These are phyloP conservation scores for Brachionus paranguensis DNA, from an alignment of 1,140 invertebrate species.

Conservation along the genomic window DNA sequence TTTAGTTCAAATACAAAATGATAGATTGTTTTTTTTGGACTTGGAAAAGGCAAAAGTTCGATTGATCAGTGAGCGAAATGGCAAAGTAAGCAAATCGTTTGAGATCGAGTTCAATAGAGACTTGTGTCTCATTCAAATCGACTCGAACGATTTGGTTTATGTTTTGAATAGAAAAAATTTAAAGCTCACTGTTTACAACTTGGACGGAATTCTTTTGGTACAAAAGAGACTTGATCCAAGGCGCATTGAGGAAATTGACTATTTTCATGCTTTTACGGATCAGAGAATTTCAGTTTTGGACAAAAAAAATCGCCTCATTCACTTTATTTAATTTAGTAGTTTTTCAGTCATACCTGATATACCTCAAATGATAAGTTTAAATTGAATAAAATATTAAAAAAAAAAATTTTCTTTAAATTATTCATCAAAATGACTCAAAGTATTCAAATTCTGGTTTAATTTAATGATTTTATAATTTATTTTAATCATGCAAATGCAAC, in stretches of 20 bases:
- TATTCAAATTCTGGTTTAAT: no score
- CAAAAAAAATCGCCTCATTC: neutral
- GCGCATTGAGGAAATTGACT: neutral
- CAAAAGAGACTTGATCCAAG: neutral
- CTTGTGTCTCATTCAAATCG: neutral
- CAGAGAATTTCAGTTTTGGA: neutral
- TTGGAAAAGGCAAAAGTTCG: neutral
- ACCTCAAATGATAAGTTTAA: neutral
- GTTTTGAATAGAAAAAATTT: neutral
- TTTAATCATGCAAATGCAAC: no score
- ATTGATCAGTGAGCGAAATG: neutral
- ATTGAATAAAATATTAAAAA: neutral
- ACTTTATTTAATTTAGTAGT: neutral
- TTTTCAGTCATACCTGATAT: neutral
- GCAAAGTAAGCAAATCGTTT: constrained; percentile 6
- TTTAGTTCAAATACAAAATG: constrained; percentile 10
- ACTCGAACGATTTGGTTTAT: constrained; percentile 22
- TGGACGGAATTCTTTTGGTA: neutral
- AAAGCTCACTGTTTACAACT: neutral
- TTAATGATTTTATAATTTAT: no score
- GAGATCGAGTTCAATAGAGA: neutral
- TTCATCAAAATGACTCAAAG: neutral
- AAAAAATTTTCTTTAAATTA: neutral
- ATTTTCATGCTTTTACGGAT: neutral
- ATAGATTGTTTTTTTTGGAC: constrained; percentile 9